Evolutionary conservation across 1,140 invertebrate genomes (phyloP).

Genomic region (Rhagoletis zephyria): DNA sequence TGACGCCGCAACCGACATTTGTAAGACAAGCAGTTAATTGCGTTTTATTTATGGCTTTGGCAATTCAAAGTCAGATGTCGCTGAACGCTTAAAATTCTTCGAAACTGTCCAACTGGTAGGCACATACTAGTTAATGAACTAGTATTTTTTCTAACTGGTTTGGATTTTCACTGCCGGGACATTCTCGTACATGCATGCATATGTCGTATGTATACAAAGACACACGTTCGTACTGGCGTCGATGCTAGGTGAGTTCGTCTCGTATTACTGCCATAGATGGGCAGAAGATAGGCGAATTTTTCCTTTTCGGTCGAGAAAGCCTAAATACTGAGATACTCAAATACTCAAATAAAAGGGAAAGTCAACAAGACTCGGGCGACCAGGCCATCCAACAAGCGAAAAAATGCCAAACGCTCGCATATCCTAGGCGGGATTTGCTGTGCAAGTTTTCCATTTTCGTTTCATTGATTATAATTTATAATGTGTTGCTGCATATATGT

Average conservation of each 20-base stretch:
- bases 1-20: no score
- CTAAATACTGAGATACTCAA: constrained; percentile 15
- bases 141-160: no score
- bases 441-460: background rate
- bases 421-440: background rate
- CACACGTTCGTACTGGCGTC: background rate
- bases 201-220: no score
- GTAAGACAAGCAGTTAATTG: no score
- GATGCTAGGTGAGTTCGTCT: background rate
- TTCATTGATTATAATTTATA: constrained; percentile 4
- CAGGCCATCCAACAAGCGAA: background rate
- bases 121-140: no score
- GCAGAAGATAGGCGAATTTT: constrained; percentile 3
- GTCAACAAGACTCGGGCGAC: background rate
- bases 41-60: no score
- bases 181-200: background rate
- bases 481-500: background rate
- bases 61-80: no score
- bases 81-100: no score
- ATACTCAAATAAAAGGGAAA: constrained; percentile 33
- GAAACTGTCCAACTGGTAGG: no score
- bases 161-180: no score
- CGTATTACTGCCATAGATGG: constrained; percentile 14
- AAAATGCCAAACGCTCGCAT: background rate
- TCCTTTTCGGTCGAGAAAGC: background rate